Percentiles rank a stretch among this genome's conserved stretches.
Conservation (phyloP, 1,140 invertebrate genomes). For the Zaprionus vittiger region DNA sequence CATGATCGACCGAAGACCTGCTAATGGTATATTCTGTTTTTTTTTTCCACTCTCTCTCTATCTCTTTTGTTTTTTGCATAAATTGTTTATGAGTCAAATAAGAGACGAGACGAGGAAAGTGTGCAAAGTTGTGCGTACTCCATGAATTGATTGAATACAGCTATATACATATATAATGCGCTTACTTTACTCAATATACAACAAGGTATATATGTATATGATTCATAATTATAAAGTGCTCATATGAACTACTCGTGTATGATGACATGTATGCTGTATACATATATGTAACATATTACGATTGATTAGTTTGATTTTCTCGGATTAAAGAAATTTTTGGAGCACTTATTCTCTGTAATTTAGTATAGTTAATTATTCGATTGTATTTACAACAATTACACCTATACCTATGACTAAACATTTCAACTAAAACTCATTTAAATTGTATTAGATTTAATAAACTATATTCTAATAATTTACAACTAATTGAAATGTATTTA, state of each 20-base stretch:
- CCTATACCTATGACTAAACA: constrained; percentile 27
- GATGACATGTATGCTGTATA: not conserved
- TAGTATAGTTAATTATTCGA: constrained; percentile 73
- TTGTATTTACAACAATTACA: constrained; percentile 76
- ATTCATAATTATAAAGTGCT: constrained; percentile 37
- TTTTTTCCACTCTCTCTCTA: constrained; percentile 28
- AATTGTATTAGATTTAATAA: constrained; percentile 71
- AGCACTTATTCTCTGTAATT: constrained; percentile 64
- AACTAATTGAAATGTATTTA: constrained; percentile 79
- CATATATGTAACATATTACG: not conserved
- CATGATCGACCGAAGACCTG: constrained; percentile 37
- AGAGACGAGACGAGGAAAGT: constrained; percentile 17
- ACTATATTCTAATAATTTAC: constrained; percentile 69
- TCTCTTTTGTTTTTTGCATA: constrained; percentile 26
- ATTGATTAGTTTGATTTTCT: constrained; percentile 36
- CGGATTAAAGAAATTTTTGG: constrained; percentile 39
- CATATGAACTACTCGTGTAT: not conserved
- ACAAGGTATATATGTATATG: constrained; percentile 41
- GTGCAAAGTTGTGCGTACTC: constrained; percentile 57
- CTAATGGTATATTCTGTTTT: constrained; percentile 28
- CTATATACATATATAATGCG: constrained; percentile 37
- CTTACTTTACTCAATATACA: constrained; percentile 37
- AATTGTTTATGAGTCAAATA: constrained; percentile 29
- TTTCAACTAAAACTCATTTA: constrained; percentile 36
- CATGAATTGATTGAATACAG: constrained; percentile 25